phyloP scores from a whole-genome alignment of 35 echinoderm and acorn worm genomes.

The Chiridota heheva region DNA sequence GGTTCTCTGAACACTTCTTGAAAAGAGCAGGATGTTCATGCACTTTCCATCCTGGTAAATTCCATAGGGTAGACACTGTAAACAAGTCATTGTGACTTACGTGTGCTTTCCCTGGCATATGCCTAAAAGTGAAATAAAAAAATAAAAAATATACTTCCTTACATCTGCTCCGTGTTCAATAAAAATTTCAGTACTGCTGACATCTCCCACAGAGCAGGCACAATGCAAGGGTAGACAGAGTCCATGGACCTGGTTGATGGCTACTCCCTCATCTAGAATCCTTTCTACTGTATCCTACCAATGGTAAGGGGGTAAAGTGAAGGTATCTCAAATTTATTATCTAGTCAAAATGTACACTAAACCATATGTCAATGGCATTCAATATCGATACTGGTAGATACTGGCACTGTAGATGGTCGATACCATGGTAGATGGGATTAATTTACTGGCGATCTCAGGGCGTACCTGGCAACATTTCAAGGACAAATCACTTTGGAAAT shows the following conservation, averaged over 20 bases:
- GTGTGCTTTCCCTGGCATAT: too few relatives aligned
- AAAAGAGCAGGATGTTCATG: too few relatives aligned
- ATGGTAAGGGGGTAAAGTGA: background rate
- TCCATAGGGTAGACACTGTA: too few relatives aligned
- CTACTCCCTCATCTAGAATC: conserved; percentile 80
- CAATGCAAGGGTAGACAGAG: conserved; percentile 87
- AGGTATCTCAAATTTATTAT: background rate
- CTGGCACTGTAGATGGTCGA: background rate
- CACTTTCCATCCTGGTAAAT: too few relatives aligned
- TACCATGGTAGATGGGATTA: background rate
- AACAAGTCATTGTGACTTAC: too few relatives aligned
- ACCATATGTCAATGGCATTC: background rate
- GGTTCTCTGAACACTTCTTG: too few relatives aligned
- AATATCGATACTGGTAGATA: background rate
- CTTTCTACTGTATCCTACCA: conserved; percentile 50
- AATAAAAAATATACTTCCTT: background rate
- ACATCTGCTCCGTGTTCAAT: conserved; percentile 80
- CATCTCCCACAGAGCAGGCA: conserved; percentile 82
- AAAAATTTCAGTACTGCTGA: conserved; percentile 60
- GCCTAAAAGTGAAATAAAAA: too few relatives aligned
- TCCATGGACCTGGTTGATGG: conserved; percentile 82
- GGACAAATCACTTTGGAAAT: too few relatives aligned
- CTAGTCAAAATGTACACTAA: background rate
- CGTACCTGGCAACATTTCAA: too few relatives aligned
- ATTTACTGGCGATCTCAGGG: background rate